Conservation (phyloP, 2,888 invertebrate genomes). For the Glyphotaelius pellucidus region DNA sequence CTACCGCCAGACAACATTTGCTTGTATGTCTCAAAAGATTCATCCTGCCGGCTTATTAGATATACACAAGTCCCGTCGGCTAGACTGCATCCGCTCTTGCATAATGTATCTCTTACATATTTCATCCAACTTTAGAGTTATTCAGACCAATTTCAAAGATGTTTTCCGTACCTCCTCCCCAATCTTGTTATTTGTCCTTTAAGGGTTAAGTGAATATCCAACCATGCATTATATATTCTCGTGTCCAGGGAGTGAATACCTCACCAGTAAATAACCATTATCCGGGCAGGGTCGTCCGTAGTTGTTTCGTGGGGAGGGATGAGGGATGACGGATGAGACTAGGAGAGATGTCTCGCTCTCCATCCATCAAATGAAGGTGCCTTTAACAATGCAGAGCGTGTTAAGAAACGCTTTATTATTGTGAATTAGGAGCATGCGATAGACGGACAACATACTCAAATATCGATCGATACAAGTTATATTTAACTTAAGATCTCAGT, state of each 20-base stretch:
- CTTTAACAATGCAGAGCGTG: conserved; percentile 7
- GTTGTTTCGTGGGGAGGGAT: neutral
- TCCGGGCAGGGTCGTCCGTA: neutral
- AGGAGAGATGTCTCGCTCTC: conserved; percentile 4
- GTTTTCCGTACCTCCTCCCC: neutral
- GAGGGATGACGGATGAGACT: neutral
- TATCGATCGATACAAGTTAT: neutral
- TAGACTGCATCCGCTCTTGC: neutral
- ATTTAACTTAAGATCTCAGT: neutral
- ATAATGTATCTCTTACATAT: neutral
- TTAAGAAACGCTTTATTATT: neutral
- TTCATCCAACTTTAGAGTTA: neutral
- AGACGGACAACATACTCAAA: neutral
- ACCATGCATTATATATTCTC: conserved; percentile 59
- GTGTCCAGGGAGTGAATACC: conserved; percentile 53
- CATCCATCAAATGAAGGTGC: conserved; percentile 5
- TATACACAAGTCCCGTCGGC: neutral
- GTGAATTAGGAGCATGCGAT: neutral
- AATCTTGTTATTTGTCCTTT: neutral
- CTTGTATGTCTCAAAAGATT: neutral
- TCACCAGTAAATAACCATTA: conserved; percentile 61
- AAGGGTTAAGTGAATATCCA: conserved; percentile 57
- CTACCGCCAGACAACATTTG: neutral
- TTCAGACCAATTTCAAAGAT: neutral
- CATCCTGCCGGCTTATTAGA: neutral